phyloP scores from a whole-genome alignment of 2,113 vertebrate species.

The Phasianus colchicus region DNA sequence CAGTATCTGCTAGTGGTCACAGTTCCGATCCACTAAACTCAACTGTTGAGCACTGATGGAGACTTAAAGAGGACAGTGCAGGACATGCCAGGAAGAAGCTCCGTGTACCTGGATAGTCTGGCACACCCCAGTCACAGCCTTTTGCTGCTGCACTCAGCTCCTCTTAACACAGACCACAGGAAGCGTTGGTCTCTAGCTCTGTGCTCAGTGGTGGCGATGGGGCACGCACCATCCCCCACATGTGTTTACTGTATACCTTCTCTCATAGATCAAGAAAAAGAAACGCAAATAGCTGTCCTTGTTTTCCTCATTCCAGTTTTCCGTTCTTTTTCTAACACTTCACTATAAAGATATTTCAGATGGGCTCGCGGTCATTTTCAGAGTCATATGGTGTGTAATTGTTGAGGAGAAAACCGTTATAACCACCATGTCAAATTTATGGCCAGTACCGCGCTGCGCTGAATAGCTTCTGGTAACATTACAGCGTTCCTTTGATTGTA shows the following conservation, averaged over 20 bases:
- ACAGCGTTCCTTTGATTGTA: not conserved
- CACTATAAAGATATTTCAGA: constrained; percentile 39
- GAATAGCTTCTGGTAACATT: constrained; percentile 2
- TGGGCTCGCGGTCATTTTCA: constrained; percentile 48
- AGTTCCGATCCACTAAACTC: not conserved
- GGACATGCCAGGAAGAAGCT: not conserved
- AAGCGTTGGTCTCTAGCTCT: not conserved
- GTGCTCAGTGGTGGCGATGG: too few species aligned
- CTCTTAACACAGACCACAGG: not conserved
- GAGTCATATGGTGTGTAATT: constrained; percentile 54
- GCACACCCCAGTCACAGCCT: not conserved
- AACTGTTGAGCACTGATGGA: not conserved
- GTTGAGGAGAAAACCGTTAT: constrained; percentile 56
- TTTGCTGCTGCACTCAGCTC: not conserved
- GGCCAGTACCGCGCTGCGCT: not conserved
- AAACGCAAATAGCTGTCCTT: constrained; percentile 10
- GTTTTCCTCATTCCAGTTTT: not conserved
- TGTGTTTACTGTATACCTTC: not conserved
- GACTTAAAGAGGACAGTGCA: not conserved
- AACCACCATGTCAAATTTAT: constrained; percentile 47
- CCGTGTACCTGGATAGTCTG: too few species aligned
- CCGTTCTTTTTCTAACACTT: not conserved
- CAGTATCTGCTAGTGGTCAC: not conserved
- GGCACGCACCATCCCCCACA: not conserved
- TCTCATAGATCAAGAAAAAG: not conserved